Evolutionary conservation across 2,797 vertebrate species (phyloP), one percentile per base, ranked within the genome.

Genomic region (Paramormyrops hopkinsi): DNA sequence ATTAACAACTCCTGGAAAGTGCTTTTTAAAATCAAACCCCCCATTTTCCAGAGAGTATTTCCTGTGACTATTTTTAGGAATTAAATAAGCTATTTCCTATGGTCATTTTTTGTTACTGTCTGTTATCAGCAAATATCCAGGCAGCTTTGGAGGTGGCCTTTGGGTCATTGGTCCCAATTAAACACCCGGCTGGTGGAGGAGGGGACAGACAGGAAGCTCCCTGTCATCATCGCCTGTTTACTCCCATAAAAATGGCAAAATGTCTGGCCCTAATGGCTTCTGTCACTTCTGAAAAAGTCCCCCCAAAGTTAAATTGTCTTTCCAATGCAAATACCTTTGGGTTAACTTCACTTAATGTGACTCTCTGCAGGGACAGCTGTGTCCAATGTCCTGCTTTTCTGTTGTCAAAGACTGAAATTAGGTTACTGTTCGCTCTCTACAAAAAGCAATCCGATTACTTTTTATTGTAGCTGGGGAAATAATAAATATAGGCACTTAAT

Each of bases 211-310:
- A 9, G 41, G 25, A 1, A 25, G 48, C 37, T 8, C 53, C n/a
- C 4, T 85, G 54, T 89, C 51, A 41, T 59, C 29, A 54, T 83
- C 22, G 6, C 9, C n/a, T 29, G 11, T 88, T 87, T 89, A 17
- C 65, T 87, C 33, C 33, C 33, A 48, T 37, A 79, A 86, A 86
- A 22, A 56, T 0, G 41, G 19, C 62, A 90, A 41, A 51, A 86
- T 37, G 54, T 88, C 25, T n/a, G 48, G 37, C 82, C 37, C 14
- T 65, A 89, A 85, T 85, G 51, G 48, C 46, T 82, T 86, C 54
- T 88, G 87, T 91, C 88, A 84, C 33, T 89, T 82, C n/a, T 82
- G 89, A 84, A 83, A 88, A 90, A 87, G n/a, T 41, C 73, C 85
- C 85, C 54, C 51, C 17, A 73, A 76, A 59, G 86, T 83, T 91